Conservation (phyloP, 2,797 vertebrate genomes). For the Mastacembelus armatus region DNA sequence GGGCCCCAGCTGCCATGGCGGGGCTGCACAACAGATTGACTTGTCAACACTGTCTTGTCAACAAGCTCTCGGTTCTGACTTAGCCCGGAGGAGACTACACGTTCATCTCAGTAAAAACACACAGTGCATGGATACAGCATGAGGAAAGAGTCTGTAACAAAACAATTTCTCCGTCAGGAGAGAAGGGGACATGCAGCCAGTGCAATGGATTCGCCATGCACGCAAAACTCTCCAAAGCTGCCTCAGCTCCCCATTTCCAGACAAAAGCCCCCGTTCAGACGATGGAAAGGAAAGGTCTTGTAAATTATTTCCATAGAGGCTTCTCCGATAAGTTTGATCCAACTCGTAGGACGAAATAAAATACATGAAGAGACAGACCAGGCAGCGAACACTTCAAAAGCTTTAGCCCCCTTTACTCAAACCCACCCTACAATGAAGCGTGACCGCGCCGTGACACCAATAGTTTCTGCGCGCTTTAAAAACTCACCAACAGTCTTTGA, state of each 20-base stretch:
- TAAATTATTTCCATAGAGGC: not conserved
- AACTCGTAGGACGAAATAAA: not conserved
- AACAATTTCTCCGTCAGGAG: slow-evolving; percentile 17
- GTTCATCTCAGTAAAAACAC: slow-evolving; percentile 28
- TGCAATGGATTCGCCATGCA: slow-evolving; percentile 17
- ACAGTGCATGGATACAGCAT: slow-evolving; percentile 18
- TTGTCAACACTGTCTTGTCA: slow-evolving; percentile 78
- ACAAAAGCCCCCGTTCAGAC: not conserved
- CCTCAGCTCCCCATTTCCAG: not conserved
- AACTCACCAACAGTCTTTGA: slow-evolving; percentile 84
- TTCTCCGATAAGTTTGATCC: not conserved
- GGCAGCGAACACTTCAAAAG: not conserved
- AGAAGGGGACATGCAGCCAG: slow-evolving; percentile 13
- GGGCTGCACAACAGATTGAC: slow-evolving; percentile 65
- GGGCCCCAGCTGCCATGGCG: slow-evolving; percentile 60
- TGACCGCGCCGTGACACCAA: slow-evolving; percentile 50
- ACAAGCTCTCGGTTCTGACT: slow-evolving; percentile 55
- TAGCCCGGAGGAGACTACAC: slow-evolving; percentile 28
- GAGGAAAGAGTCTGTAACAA: slow-evolving; percentile 21
- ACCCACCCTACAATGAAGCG: slow-evolving; percentile 28
- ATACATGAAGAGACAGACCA: not conserved
- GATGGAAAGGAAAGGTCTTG: slow-evolving; percentile 12
- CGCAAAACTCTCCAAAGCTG: slow-evolving; percentile 4
- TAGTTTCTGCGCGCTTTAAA: slow-evolving; percentile 42
- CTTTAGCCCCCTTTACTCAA: not conserved